These are phyloP conservation scores for Drosophila suzukii DNA, from an alignment of 1,140 invertebrate genomes.

Conservation along the genomic window DNA sequence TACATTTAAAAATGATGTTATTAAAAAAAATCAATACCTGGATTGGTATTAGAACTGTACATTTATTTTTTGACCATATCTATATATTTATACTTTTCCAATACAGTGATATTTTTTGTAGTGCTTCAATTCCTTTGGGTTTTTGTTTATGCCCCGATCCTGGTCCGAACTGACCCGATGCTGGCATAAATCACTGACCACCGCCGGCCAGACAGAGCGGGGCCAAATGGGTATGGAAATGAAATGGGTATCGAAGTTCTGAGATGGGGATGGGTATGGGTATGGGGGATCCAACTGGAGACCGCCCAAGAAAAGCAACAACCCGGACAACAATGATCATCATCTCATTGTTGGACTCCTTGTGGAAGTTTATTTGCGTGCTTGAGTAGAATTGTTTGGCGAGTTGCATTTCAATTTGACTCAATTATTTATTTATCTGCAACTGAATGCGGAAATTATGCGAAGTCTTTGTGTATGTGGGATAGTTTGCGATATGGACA, in stretches of 20 bases:
- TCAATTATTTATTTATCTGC: slow-evolving; percentile 82
- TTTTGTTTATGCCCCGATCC: slow-evolving; percentile 38
- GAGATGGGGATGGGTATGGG: not conserved
- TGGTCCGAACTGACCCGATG: slow-evolving; percentile 35
- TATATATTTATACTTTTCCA: not conserved
- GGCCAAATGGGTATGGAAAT: slow-evolving; percentile 14
- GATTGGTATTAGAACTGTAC: no score
- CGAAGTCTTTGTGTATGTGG: slow-evolving; percentile 36
- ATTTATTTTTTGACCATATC: not conserved
- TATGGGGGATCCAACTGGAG: not conserved
- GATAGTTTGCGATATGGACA: slow-evolving; percentile 51
- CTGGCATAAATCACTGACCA: slow-evolving; percentile 73
- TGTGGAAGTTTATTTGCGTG: slow-evolving; percentile 77
- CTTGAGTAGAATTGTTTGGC: slow-evolving; percentile 72
- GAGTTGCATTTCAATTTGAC: slow-evolving; percentile 82
- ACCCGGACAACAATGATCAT: slow-evolving; percentile 35
- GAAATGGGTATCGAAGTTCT: no score
- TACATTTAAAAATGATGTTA: no score
- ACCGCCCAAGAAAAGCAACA: slow-evolving; percentile 38
- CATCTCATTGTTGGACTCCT: slow-evolving; percentile 33
- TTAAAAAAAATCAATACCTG: no score
- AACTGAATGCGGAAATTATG: slow-evolving; percentile 81
- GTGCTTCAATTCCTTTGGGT: slow-evolving; percentile 16
- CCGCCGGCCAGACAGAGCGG: slow-evolving; percentile 44
- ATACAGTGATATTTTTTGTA: not conserved